Evolutionary conservation across 2,888 invertebrate genomes (phyloP).

Genomic region (Dysmachus trigonus): DNA sequence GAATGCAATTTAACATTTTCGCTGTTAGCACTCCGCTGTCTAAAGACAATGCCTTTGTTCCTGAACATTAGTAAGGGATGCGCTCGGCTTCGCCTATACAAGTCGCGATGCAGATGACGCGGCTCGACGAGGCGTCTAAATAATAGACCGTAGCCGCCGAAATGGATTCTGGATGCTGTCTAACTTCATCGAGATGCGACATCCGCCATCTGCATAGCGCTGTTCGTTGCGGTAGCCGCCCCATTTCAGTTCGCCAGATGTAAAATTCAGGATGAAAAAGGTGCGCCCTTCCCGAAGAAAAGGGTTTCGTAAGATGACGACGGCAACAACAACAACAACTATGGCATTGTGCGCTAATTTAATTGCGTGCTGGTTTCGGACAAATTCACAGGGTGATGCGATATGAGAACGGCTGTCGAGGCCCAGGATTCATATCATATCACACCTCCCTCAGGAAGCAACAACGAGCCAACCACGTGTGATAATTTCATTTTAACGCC

Average conservation of each 20-base stretch:
- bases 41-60: constrained; percentile 23
- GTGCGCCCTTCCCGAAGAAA: background rate
- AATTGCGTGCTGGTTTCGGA: constrained; percentile 23
- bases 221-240: background rate
- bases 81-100: background rate
- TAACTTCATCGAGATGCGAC: constrained; percentile 33
- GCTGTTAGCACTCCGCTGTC: constrained; percentile 23
- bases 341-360: constrained; percentile 21
- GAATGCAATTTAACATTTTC: constrained; percentile 35
- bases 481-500: constrained; percentile 31
- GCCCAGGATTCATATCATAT: background rate
- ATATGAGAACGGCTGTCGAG: background rate
- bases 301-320: background rate
- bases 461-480: constrained; percentile 35
- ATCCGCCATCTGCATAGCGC: constrained; percentile 19
- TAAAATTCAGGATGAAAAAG: background rate
- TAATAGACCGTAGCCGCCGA: background rate
- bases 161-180: constrained; percentile 18
- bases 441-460: background rate
- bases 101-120: background rate
- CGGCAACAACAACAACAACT: too few relatives aligned
- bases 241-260: background rate
- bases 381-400: background rate
- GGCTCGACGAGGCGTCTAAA: background rate
- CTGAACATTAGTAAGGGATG: constrained; percentile 8